Evolutionary conservation across 2,888 invertebrate species (phyloP).

Genomic region (Pristionchus arcanus): DNA sequence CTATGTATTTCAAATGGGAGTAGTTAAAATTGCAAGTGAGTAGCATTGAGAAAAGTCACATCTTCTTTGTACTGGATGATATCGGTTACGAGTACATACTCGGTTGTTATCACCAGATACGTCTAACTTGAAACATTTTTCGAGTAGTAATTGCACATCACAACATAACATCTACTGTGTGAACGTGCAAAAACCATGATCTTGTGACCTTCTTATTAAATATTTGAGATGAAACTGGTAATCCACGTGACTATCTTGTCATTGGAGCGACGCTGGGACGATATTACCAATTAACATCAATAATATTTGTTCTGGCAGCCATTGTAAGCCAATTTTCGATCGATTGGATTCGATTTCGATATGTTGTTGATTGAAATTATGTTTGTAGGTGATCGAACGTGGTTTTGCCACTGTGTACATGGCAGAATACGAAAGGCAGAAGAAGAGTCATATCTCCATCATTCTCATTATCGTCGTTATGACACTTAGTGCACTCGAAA

Average conservation of each 20-base stretch:
- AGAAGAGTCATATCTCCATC: background rate
- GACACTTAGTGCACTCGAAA: background rate
- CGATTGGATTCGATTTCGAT: background rate
- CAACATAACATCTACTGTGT: background rate
- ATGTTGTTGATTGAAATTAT: background rate
- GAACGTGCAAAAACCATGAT: background rate
- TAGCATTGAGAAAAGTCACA: background rate
- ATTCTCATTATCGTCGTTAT: constrained; percentile 7
- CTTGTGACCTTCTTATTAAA: background rate
- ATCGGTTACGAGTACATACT: too few relatives aligned
- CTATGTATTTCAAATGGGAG: constrained; percentile 23
- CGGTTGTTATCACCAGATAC: background rate
- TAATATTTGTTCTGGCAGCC: background rate
- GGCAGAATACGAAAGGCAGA: background rate
- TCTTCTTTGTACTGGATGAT: background rate
- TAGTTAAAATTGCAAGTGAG: constrained; percentile 6
- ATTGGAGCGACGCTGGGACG: background rate
- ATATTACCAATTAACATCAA: background rate
- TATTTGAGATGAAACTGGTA: constrained; percentile 24
- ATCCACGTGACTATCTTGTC: background rate
- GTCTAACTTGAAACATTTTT: background rate
- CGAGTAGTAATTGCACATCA: background rate
- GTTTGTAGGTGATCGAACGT: constrained; percentile 11
- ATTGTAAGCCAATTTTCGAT: background rate
- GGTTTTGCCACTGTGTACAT: constrained; percentile 3